Evolutionary conservation across 1,140 invertebrate species (phyloP).

Genomic region (Anthonomus grandis): DNA sequence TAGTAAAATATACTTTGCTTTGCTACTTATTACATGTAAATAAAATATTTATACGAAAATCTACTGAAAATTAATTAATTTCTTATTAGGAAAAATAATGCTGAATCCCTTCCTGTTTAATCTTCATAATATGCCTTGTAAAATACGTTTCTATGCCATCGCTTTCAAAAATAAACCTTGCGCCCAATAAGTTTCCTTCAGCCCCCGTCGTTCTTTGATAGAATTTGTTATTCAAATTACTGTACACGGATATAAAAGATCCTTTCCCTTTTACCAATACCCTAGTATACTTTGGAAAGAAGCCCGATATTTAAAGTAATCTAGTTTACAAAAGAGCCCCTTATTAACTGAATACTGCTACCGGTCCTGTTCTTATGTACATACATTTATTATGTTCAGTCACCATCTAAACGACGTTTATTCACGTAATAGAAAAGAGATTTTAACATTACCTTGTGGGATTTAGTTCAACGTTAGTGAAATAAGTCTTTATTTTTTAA

Average conservation of each 20-base stretch:
- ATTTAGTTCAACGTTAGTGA: too few relatives aligned
- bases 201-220: conserved; percentile 1
- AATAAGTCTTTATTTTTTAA: too few relatives aligned
- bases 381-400: conserved; percentile 1
- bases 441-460: too few relatives aligned
- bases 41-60: too few relatives aligned
- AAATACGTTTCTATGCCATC: background rate
- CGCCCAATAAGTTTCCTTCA: background rate
- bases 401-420: too few relatives aligned
- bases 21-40: too few relatives aligned
- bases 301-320: conserved; percentile 26
- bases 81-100: too few relatives aligned
- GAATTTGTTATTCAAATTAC: conserved; percentile 20
- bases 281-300: conserved; percentile 22
- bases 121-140: too few relatives aligned
- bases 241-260: conserved; percentile 13
- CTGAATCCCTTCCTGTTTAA: too few relatives aligned
- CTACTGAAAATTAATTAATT: too few relatives aligned
- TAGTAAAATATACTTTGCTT: too few relatives aligned
- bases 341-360: conserved; percentile 19
- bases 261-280: conserved; percentile 1
- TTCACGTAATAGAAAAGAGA: too few relatives aligned
- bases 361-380: conserved; percentile 9
- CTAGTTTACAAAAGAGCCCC: conserved; percentile 23
- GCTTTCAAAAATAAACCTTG: background rate